A percentile compares a stretch with the other conserved stretches of the same genome.
phyloP scores from a whole-genome alignment of 2,888 invertebrate species.

The Oxyteleia sp. region DNA sequence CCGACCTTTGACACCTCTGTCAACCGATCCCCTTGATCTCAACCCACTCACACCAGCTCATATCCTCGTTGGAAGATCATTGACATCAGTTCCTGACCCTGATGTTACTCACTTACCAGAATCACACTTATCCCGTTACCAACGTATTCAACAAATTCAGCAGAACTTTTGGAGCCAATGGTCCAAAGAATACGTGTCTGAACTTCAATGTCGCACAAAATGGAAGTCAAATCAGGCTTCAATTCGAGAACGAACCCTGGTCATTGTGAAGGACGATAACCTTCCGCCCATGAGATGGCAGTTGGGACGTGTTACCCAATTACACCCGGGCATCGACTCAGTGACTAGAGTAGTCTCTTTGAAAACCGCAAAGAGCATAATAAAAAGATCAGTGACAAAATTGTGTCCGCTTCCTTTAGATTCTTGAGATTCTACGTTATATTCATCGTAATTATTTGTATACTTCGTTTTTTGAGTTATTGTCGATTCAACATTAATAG shows the following conservation, averaged over 20 bases:
- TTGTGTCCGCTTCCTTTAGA: neutral
- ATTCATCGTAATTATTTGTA: too few relatives aligned
- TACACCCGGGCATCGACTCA: constrained; percentile 31
- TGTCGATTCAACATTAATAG: too few relatives aligned
- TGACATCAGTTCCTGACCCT: constrained; percentile 74
- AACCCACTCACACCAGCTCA: constrained; percentile 78
- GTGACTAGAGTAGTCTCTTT: constrained; percentile 41
- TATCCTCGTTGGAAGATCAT: constrained; percentile 76
- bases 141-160: constrained; percentile 59
- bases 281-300: constrained; percentile 36
- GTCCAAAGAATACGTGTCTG: constrained; percentile 72
- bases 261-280: constrained; percentile 36
- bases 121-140: constrained; percentile 70
- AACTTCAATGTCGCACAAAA: constrained; percentile 69
- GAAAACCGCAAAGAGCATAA: constrained; percentile 4
- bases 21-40: constrained; percentile 72
- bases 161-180: constrained; percentile 69
- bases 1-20: constrained; percentile 52
- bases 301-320: constrained; percentile 18
- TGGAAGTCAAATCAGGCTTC: constrained; percentile 42
- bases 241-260: constrained; percentile 12
- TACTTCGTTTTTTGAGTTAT: too few relatives aligned
- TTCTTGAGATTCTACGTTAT: too few relatives aligned
- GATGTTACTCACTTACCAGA: constrained; percentile 55
- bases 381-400: constrained; percentile 2